phyloP scores from a whole-genome alignment of 35 echinoderm and acorn worm genomes.

The Amphiura filiformis region DNA sequence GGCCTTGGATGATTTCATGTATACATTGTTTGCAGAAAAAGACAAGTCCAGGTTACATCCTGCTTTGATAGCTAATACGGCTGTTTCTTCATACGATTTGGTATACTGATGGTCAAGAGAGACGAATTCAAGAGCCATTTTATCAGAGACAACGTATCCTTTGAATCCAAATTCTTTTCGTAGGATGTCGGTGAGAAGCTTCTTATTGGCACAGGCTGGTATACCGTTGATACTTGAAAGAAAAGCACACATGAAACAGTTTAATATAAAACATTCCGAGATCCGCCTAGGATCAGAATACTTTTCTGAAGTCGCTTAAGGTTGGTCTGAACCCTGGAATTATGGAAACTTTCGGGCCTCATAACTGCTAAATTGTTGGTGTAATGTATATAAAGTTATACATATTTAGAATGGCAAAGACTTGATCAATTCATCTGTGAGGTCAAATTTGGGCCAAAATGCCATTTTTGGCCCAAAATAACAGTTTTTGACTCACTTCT shows the following conservation, averaged over 20 bases:
- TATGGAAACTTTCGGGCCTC: too few species aligned
- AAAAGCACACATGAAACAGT: conserved; percentile 6
- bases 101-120: conserved; percentile 68
- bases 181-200: conserved; percentile 74
- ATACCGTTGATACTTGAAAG: conserved; percentile 86
- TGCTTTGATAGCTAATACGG: conserved; percentile 46
- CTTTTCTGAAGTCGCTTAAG: too few species aligned
- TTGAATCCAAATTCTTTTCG: conserved; percentile 81
- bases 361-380: too few species aligned
- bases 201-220: conserved; percentile 79
- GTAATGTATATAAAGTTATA: too few species aligned
- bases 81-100: conserved; percentile 54
- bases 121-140: conserved; percentile 69
- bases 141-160: conserved; percentile 91
- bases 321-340: too few species aligned
- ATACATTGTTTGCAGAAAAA: conserved; percentile 34
- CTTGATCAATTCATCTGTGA: too few species aligned
- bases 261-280: neutral
- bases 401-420: too few species aligned
- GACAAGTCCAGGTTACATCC: conserved; percentile 86
- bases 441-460: too few species aligned
- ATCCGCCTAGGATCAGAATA: too few species aligned
- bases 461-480: too few species aligned
- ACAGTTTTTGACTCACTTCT: too few species aligned
- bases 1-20: conserved; percentile 51